Evolutionary conservation across 2,113 vertebrate genomes (phyloP).

Genomic region (Phrynocephalus versicolor): DNA sequence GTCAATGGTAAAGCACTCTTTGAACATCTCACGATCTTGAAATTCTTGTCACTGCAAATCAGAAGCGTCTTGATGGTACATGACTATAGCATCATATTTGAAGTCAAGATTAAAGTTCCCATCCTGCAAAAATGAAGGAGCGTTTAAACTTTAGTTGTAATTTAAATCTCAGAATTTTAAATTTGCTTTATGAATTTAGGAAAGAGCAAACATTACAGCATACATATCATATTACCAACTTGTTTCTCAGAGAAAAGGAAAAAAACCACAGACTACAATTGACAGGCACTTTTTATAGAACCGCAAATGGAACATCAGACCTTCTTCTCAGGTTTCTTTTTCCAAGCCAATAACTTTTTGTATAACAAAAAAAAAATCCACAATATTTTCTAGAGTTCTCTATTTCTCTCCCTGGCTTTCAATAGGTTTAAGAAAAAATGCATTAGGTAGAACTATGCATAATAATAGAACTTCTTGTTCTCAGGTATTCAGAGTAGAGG

Average conservation of each 20-base stretch:
- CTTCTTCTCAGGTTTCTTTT: neutral
- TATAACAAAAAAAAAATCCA: neutral
- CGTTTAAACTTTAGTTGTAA: neutral
- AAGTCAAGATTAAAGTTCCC: neutral
- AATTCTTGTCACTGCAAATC: no score
- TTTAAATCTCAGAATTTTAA: neutral
- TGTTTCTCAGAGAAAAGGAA: neutral
- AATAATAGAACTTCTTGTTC: no score
- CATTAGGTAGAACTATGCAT: no score
- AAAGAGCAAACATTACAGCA: neutral
- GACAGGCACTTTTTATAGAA: neutral
- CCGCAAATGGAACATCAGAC: neutral
- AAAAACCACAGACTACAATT: neutral
- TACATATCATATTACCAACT: neutral
- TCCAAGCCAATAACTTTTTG: neutral
- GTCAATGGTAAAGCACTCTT: no score
- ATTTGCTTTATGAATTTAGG: neutral
- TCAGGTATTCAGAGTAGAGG: no score
- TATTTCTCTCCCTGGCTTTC: neutral
- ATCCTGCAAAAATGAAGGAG: neutral
- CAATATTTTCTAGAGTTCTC: neutral
- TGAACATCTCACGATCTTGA: no score
- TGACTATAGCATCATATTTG: neutral
- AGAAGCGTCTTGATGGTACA: no score
- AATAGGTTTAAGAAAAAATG: no score